Conservation (phyloP, 2,888 invertebrate genomes). For the Monoplex corrugatus region DNA sequence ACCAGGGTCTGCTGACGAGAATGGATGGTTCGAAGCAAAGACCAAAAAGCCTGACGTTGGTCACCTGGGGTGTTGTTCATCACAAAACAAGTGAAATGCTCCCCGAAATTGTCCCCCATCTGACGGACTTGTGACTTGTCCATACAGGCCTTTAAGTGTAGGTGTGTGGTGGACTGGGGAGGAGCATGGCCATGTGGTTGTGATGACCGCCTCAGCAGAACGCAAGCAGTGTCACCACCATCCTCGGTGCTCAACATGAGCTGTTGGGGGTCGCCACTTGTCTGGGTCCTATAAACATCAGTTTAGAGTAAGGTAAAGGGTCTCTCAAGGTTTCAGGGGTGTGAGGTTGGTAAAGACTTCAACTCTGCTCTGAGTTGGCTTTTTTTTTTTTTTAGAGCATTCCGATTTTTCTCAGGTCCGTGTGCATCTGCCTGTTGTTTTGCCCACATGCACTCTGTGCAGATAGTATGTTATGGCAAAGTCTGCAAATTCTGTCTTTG, state of each 20-base stretch:
- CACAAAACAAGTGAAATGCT: constrained; percentile 16
- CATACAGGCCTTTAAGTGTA: constrained; percentile 15
- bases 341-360: no score
- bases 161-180: background rate
- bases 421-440: no score
- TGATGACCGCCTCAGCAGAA: background rate
- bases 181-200: background rate
- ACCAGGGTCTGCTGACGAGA: constrained; percentile 36
- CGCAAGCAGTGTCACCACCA: background rate
- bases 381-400: no score
- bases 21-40: background rate
- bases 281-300: background rate
- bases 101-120: background rate
- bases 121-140: background rate
- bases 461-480: no score
- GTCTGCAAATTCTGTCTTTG: no score
- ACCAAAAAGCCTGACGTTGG: background rate
- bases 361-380: no score
- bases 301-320: background rate
- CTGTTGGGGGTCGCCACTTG: background rate
- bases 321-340: no score
- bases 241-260: background rate
- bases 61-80: background rate
- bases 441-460: no score
- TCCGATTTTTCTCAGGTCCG: no score